Evolutionary conservation across 2,888 invertebrate genomes (phyloP), one percentile per base, ranked within the genome.

Genomic region (Cephus spinipes): DNA sequence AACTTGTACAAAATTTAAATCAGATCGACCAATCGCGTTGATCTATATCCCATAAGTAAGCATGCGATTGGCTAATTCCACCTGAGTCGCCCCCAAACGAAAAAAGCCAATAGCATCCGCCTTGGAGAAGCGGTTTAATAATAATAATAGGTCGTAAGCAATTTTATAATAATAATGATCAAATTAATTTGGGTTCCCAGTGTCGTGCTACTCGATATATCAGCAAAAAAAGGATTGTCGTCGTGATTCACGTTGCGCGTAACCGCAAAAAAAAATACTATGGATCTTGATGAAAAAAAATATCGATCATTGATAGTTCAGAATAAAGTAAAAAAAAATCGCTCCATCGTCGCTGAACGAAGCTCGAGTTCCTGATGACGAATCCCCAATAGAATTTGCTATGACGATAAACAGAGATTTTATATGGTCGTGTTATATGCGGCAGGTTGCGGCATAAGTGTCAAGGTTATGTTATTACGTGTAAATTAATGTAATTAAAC

Each of bases 351-450:
- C 23, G 23, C 40, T 55, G 40, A 23, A 23, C 23, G 23, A 15
- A 4, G 23, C 40, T 55, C 40, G 23, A 55, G 23, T 55, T 55
- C 23, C 23, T 55, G 23, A 55, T 9, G 23, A 55, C 23, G 23
- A 55, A 23, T 55, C 23, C 23, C 9, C 23, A 55, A 55, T 15
- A 9, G 6, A 55, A 55, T 55, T 71, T 32, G 71, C 71, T 71
- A 71, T 69, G 12, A 30, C 23, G 30, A 69, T 71, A 32, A 79
- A 81, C 80, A 80, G 76, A 83, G 84, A 85, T 87, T 86, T 87
- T 83, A 86, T 85, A 87, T 84, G 79, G 82, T 83, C 79, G 82
- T 79, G 83, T 85, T 83, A 83, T 84, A 80, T 84, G 85, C 83
- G 84, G 83, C 83, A 83, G 36, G 74, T 85, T 55, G 40, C 15